Evolutionary conservation across 2,888 invertebrate genomes (phyloP), one percentile per base, ranked within the genome.

Genomic region (Drosophila affinis): DNA sequence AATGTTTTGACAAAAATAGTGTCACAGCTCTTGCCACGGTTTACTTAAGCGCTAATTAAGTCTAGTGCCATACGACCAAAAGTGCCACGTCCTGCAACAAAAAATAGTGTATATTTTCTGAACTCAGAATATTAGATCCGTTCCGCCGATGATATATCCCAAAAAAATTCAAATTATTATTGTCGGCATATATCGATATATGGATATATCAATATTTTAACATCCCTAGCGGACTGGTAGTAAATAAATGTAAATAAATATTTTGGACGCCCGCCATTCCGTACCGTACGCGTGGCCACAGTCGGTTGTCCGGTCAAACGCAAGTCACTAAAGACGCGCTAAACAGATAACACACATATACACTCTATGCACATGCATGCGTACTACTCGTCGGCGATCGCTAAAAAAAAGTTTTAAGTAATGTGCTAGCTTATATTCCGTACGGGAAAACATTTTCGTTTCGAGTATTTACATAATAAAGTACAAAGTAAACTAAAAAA

Each of bases 391-490:
- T 32, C 32, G 32, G 32, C 39, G 39, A n/a, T 39, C 14, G 39
- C 14, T 14, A 39, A 39, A 4, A 39, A 39, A 39, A 39, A 39
- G 39, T 39, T 39, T 39, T 39, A 39, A 39, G 39, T 39, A 39
- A 39, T 39, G 39, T 39, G 39, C 14, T 39, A 39, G n/a, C 34
- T 34, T 34, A 34, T 39, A 39, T n/a, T 39, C n/a, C n/a, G 39
- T 7, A 7, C n/a, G 39, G n/a, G 14, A 39, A 39, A 39, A 14
- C 14, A 39, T n/a, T 39, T 39, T n/a, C 39, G 39, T 39, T 58
- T 10, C 27, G 32, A 18, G 39, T 44, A 47, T 70, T 71, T 72
- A 72, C 72, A 71, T 72, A 71, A 72, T 71, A 52, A 56, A 46
- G 47, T 34, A 34, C 45, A 79, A 77, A 69, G 10, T 51, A 63